A percentile compares a stretch with the other conserved stretches of the same genome.
These are phyloP conservation scores for Thaumetopoea pityocampa DNA, from an alignment of 1,140 invertebrate genomes.

Conservation along the genomic window DNA sequence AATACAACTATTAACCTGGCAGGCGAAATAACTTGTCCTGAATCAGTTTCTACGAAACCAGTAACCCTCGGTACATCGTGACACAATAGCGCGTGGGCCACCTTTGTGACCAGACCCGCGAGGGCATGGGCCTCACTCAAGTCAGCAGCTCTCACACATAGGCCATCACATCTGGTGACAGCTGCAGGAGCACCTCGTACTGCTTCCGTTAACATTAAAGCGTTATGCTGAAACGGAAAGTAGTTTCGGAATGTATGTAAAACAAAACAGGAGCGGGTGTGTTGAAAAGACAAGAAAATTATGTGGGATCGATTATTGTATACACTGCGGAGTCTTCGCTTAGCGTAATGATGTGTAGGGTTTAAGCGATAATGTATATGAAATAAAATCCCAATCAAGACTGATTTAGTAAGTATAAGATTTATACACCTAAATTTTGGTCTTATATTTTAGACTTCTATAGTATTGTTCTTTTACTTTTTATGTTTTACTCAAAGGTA, in stretches of 20 bases:
- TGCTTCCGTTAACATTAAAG: slow-evolving; percentile 51
- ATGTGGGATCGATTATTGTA: too few relatives aligned
- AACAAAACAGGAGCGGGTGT: too few relatives aligned
- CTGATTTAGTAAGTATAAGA: too few relatives aligned
- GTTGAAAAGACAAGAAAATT: too few relatives aligned
- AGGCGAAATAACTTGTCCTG: slow-evolving; percentile 47
- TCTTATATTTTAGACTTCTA: too few relatives aligned
- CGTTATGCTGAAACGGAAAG: slow-evolving; percentile 38
- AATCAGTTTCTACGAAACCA: slow-evolving; percentile 54
- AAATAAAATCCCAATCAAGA: too few relatives aligned
- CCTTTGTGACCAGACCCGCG: slow-evolving; percentile 46
- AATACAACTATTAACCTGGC: slow-evolving; percentile 44
- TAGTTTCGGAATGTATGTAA: slow-evolving; percentile 1
- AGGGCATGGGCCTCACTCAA: slow-evolving; percentile 63
- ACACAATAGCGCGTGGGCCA: slow-evolving; percentile 52
- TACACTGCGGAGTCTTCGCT: too few relatives aligned
- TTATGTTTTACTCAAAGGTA: too few relatives aligned
- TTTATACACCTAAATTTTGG: too few relatives aligned
- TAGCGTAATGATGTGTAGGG: too few relatives aligned
- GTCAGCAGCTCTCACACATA: slow-evolving; percentile 36
- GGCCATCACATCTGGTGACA: slow-evolving; percentile 29
- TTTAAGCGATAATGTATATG: too few relatives aligned
- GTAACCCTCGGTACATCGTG: slow-evolving; percentile 51
- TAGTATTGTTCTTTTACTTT: too few relatives aligned
- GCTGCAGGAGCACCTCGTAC: slow-evolving; percentile 34